Conservation (phyloP, 2,888 invertebrate species). For the Campoplex nolae region DNA sequence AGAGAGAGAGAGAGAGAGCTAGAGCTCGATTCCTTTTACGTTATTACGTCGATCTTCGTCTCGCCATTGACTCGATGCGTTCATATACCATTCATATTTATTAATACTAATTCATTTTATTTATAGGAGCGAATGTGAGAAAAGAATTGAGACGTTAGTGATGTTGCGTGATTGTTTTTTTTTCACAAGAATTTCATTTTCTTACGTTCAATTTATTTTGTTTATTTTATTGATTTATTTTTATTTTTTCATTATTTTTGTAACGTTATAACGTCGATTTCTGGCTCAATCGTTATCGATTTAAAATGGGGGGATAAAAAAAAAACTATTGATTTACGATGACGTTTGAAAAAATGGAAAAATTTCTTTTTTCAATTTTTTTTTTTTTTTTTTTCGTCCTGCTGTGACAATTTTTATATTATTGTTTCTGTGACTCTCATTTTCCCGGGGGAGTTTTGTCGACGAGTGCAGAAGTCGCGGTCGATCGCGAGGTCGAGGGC, state of each 20-base stretch:
- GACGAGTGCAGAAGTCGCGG: constrained; percentile 58
- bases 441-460: constrained; percentile 2
- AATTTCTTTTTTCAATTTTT: not conserved
- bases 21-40: constrained; percentile 24
- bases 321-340: not conserved
- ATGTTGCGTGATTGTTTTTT: not conserved
- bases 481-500: constrained; percentile 77
- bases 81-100: not conserved
- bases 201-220: not conserved
- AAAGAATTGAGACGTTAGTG: not conserved
- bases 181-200: not conserved
- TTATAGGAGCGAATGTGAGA: not conserved
- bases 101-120: not conserved
- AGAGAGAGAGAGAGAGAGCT: not conserved
- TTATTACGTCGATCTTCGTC: constrained; percentile 51
- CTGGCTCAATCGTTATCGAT: not conserved
- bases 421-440: not conserved
- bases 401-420: not conserved
- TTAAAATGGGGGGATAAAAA: not conserved
- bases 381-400: not conserved
- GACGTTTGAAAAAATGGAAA: too few relatives aligned
- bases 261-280: too few relatives aligned
- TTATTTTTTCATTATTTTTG: too few relatives aligned
- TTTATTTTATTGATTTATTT: too few relatives aligned
- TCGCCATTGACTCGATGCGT: constrained; percentile 43